phyloP scores from a whole-genome alignment of 1,140 invertebrate genomes.

The Heterodera schachtii region DNA sequence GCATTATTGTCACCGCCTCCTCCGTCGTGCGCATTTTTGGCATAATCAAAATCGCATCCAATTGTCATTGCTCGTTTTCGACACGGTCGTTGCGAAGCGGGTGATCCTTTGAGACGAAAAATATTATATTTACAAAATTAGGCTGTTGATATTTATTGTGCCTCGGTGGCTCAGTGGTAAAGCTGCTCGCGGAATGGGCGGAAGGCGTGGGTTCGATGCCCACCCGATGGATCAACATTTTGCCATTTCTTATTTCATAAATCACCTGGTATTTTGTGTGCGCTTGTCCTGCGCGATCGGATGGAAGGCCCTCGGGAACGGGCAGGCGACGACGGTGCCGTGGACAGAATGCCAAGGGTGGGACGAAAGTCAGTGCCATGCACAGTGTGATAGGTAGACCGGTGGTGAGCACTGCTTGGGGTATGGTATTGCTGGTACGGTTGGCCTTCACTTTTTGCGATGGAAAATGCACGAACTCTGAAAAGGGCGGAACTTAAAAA shows the following conservation, averaged over 20 bases:
- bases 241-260: background rate
- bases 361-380: constrained; percentile 11
- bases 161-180: too few relatives aligned
- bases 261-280: background rate
- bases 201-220: too few relatives aligned
- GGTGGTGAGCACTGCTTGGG: background rate
- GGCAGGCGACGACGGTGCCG: background rate
- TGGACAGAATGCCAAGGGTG: background rate
- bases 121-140: background rate
- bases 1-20: background rate
- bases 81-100: background rate
- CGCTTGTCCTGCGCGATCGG: background rate
- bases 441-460: background rate
- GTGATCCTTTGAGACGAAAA: background rate
- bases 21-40: background rate
- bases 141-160: too few relatives aligned
- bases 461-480: background rate
- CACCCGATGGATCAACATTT: too few relatives aligned
- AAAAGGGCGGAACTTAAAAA: background rate
- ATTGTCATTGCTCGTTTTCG: background rate
- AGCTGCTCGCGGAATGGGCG: too few relatives aligned
- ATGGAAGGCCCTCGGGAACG: background rate
- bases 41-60: background rate
- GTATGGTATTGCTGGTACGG: too few relatives aligned
- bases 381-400: constrained; percentile 5